Conservation (phyloP, 53 echinoderm and acorn worm species). For the Stichopus horrens region DNA sequence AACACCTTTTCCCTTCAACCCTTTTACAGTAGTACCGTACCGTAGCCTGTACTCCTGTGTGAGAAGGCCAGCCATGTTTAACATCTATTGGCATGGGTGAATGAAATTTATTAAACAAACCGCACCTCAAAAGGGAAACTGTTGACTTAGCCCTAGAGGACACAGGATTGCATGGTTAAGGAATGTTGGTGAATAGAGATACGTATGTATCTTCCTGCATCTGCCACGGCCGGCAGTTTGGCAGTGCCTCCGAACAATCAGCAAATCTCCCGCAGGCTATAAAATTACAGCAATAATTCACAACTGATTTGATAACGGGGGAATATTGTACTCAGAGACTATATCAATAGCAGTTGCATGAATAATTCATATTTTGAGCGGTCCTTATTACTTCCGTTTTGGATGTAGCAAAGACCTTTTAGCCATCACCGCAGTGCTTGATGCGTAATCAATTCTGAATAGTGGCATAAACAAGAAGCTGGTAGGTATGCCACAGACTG, state of each 20-base stretch:
- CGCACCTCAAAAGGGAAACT: conserved; percentile 4
- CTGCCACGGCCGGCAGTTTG: not conserved
- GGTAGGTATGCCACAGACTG: not conserved
- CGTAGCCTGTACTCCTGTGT: no score
- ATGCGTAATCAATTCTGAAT: conserved; percentile 36
- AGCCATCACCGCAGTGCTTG: conserved; percentile 18
- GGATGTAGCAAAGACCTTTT: conserved; percentile 36
- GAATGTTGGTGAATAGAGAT: not conserved
- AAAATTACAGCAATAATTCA: conserved; percentile 46
- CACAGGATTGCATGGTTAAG: not conserved
- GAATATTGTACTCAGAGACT: conserved; percentile 37
- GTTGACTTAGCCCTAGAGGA: conserved; percentile 9
- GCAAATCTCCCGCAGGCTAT: conserved; percentile 31
- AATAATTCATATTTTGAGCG: conserved; percentile 42
- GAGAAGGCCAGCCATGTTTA: not conserved
- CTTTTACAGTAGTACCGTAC: no score
- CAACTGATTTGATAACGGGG: conserved; percentile 27
- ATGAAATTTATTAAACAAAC: conserved; percentile 3
- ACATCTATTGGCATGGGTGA: not conserved
- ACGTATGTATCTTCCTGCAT: not conserved
- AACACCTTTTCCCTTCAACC: no score
- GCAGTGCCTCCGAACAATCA: conserved; percentile 41
- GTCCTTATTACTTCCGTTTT: conserved; percentile 43
- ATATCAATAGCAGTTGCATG: conserved; percentile 6
- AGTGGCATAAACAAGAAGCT: conserved; percentile 6